Percentiles rank a stretch among this genome's conserved stretches.
phyloP scores from a whole-genome alignment of 2,797 vertebrate genomes.

The Botia almorhae region DNA sequence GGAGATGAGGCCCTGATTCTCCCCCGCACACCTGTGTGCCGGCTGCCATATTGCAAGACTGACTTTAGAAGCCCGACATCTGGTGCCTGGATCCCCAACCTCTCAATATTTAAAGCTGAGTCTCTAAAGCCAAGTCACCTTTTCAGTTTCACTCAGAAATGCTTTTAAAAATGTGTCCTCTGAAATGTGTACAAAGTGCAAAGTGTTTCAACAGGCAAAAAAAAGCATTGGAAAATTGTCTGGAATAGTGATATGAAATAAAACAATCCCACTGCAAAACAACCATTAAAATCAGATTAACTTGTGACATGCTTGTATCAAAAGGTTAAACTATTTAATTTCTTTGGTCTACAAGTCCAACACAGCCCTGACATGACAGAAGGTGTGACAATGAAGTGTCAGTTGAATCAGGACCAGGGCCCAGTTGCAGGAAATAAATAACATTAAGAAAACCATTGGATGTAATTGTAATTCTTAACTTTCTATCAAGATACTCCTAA shows the following conservation, averaged over 20 bases:
- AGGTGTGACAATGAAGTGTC: slow-evolving; percentile 20
- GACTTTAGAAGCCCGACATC: slow-evolving; percentile 59
- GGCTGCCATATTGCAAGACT: slow-evolving; percentile 55
- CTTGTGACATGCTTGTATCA: slow-evolving; percentile 34
- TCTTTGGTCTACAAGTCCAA: slow-evolving; percentile 20
- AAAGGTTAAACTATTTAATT: slow-evolving; percentile 54
- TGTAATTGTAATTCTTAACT: too few relatives aligned
- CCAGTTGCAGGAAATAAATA: not conserved
- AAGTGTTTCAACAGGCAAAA: too few relatives aligned
- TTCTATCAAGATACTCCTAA: too few relatives aligned
- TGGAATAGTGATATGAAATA: not conserved
- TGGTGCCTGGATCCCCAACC: slow-evolving; percentile 51
- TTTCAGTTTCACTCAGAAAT: slow-evolving; percentile 21
- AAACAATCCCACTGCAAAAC: not conserved
- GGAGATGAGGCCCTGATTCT: slow-evolving; percentile 56
- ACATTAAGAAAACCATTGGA: too few relatives aligned
- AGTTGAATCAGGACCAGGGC: slow-evolving; percentile 37
- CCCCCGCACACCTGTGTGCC: slow-evolving; percentile 53
- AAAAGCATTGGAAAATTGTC: not conserved
- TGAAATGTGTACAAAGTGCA: not conserved
- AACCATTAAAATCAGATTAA: not conserved
- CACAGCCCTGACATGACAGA: slow-evolving; percentile 4
- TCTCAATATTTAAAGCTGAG: slow-evolving; percentile 43
- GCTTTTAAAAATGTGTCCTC: not conserved
- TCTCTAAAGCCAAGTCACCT: slow-evolving; percentile 41